Base-by-base conservation (phyloP, 2,113 vertebrate species). In the Tylochromis polylepis region DNA sequence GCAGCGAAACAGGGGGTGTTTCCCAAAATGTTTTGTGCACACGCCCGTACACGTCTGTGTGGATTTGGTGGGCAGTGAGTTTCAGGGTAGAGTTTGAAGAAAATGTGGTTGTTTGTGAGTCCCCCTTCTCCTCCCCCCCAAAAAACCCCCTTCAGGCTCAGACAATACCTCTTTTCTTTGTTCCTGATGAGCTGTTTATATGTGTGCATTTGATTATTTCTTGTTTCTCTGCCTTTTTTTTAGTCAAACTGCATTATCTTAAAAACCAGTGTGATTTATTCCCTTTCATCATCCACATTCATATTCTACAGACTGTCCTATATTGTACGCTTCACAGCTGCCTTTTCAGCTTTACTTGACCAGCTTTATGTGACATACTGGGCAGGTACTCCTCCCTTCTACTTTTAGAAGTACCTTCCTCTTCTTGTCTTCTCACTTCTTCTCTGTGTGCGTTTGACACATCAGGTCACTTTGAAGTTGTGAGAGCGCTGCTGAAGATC, bases 51-150 rank as follows among this genome's bases (percentile, higher is more conserved):
- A 91, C 65, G 92, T 78, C 82, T 85, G 83, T 38, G 20, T 38
- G 81, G 79, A 89, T 91, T 87, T 15, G 22, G 65, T 89, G 86
- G 79, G 82, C 88, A 83, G 9, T 27, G 79, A 85, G 84, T 91
- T 91, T 89, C 56, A 88, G 75, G 78, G 81, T 82, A 72, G 31
- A 82, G 67, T 89, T 93, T 81, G 89, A 93, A 93, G 89, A 85
- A 79, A 82, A 15, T 22, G 18, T 3, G 22, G n/a, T 67, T 89
- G 38, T 56, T 75, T 88, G 49, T 82, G 65, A 65, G 36, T 6
- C 58, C 20, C 60, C 18, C 46, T n/a, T 27, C 16, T 6, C 57
- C 20, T 56, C 11, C 29, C 12, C 34, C 15, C 6, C 10, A 41
- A 65, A 38, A 20, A 34, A 34, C 7, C 11, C 57, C 43, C 84